Percentiles rank a stretch among this genome's conserved stretches.
phyloP scores from a whole-genome alignment of 2,797 vertebrate species.

The Sebastes melanostomus region DNA sequence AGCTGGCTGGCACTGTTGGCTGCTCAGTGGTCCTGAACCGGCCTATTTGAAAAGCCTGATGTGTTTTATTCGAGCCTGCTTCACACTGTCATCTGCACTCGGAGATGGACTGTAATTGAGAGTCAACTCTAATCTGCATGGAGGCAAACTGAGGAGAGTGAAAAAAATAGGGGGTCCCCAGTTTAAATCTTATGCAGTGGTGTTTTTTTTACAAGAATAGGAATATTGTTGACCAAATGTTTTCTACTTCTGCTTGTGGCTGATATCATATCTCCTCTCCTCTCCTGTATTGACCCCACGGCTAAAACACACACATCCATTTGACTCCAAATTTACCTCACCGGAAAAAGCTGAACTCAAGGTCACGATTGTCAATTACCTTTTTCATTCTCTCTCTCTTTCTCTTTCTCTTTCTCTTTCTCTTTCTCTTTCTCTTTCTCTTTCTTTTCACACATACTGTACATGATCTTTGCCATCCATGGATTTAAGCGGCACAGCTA shows the following conservation, averaged over 20 bases:
- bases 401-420: not conserved
- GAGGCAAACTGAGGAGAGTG: constrained; percentile 79
- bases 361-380: constrained; percentile 41
- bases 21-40: constrained; percentile 89
- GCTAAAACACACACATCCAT: constrained; percentile 37
- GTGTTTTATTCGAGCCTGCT: constrained; percentile 90
- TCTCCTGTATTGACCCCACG: not conserved
- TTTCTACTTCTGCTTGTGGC: not conserved
- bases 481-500: constrained; percentile 49
- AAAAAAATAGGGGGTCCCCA: not conserved
- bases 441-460: constrained; percentile 31
- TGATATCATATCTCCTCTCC: not conserved
- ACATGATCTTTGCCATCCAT: constrained; percentile 29
- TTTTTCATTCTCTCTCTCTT: not conserved
- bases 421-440: constrained; percentile 4
- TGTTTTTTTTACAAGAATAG: constrained; percentile 3
- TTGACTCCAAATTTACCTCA: constrained; percentile 37
- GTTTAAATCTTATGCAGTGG: constrained; percentile 1
- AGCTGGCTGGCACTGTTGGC: constrained; percentile 68
- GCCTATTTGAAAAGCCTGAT: constrained; percentile 94
- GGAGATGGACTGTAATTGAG: constrained; percentile 91
- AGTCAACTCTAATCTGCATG: constrained; percentile 91
- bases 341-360: constrained; percentile 39
- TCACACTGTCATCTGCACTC: constrained; percentile 91
- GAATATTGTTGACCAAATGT: constrained; percentile 4